A percentile compares a stretch with the other conserved stretches of the same genome.
Conservation (phyloP, 1,140 invertebrate species). For the Pseudomyrmex cubaensis region DNA sequence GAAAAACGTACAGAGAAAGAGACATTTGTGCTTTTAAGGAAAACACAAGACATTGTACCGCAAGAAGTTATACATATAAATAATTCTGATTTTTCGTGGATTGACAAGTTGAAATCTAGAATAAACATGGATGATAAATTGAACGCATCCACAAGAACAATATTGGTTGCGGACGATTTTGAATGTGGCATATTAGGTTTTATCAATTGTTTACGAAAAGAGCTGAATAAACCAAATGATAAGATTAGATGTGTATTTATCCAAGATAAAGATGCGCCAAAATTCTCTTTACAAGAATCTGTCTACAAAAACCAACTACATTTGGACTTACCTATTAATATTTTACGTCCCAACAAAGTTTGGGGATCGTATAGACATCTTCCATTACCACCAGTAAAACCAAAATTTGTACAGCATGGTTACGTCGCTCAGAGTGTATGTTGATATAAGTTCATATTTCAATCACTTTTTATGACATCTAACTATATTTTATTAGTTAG, state of each 20-base stretch:
- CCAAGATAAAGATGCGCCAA: constrained; percentile 87
- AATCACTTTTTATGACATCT: too few species aligned
- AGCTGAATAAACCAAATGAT: constrained; percentile 87
- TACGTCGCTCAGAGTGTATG: constrained; percentile 89
- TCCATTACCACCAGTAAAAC: constrained; percentile 81
- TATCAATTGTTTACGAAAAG: constrained; percentile 89
- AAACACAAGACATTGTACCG: constrained; percentile 29
- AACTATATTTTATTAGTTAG: too few species aligned
- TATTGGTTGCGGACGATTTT: constrained; percentile 84
- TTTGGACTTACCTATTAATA: constrained; percentile 92
- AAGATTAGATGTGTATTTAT: constrained; percentile 88
- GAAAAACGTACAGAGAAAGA: constrained; percentile 73
- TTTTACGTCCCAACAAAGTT: constrained; percentile 85
- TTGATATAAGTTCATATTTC: not conserved
- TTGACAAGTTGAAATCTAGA: constrained; percentile 63
- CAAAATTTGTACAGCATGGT: constrained; percentile 87
- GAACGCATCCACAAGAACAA: too few species aligned
- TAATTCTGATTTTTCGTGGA: constrained; percentile 84
- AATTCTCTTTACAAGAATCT: constrained; percentile 83
- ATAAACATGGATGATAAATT: too few species aligned
- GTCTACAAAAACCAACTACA: constrained; percentile 87
- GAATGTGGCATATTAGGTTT: constrained; percentile 91
- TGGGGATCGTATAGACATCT: constrained; percentile 94
- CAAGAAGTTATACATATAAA: constrained; percentile 71
- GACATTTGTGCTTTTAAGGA: constrained; percentile 74